phyloP scores from a whole-genome alignment of 1,140 invertebrate genomes.

The Bathynomus jamesi region DNA sequence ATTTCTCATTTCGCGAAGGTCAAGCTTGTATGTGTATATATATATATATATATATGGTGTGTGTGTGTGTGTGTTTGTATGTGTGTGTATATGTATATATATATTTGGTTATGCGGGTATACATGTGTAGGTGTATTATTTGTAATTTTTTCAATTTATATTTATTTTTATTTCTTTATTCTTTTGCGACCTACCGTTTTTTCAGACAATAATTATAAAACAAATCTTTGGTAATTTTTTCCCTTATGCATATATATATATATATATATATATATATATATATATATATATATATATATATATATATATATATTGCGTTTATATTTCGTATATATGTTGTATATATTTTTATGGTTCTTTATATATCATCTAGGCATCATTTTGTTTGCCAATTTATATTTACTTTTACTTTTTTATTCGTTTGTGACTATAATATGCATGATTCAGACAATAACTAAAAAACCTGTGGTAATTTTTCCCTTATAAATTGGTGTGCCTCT shows the following conservation, averaged over 20 bases:
- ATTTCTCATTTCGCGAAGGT: no score
- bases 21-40: slow-evolving; percentile 3
- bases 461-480: no score
- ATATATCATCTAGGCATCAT: no score
- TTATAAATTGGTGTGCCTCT: no score
- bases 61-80: not conserved
- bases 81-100: slow-evolving; percentile 6
- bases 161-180: not conserved
- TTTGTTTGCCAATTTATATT: no score
- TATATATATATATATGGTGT: slow-evolving; percentile 8
- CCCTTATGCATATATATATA: not conserved
- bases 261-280: not conserved
- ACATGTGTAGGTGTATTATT: not conserved
- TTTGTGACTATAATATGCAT: no score
- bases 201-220: no score
- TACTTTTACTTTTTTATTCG: no score
- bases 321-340: not conserved
- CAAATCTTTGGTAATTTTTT: no score
- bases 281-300: slow-evolving; percentile 3
- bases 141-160: not conserved
- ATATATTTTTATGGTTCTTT: not conserved
- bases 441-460: no score
- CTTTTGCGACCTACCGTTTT: no score
- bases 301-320: not conserved
- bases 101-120: not conserved